Evolutionary conservation across 2,888 invertebrate species (phyloP).

Genomic region (Nebria brevicollis): DNA sequence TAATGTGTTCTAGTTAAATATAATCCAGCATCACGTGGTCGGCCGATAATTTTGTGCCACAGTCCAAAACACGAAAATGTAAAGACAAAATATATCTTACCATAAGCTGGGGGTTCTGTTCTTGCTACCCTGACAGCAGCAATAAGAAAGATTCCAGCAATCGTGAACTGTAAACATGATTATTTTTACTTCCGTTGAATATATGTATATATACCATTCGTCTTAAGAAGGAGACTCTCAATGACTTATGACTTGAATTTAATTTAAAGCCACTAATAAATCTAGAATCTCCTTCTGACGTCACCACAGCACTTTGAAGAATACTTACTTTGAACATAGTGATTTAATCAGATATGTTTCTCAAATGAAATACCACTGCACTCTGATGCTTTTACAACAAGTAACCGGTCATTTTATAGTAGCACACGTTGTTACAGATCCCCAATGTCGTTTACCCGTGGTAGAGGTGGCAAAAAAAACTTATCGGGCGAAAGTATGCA

Average conservation of each 20-base stretch:
- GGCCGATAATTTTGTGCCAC: background rate
- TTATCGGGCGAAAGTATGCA: conserved; percentile 42
- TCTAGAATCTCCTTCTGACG: background rate
- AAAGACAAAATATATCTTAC: conserved; percentile 21
- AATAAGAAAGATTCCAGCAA: conserved; percentile 26
- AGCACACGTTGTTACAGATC: conserved; percentile 18
- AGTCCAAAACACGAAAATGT: background rate
- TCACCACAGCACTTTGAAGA: background rate
- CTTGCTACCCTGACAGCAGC: conserved; percentile 12
- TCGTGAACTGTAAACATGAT: conserved; percentile 27
- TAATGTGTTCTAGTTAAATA: background rate
- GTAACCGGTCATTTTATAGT: conserved; percentile 1
- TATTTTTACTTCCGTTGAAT: background rate
- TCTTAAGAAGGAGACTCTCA: background rate
- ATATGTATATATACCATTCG: background rate
- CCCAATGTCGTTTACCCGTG: conserved; percentile 35
- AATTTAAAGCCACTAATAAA: background rate
- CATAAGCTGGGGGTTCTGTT: conserved; percentile 37
- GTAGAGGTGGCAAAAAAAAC: conserved; percentile 39
- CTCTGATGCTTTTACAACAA: conserved; percentile 31
- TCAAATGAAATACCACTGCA: conserved; percentile 36
- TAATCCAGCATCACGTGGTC: background rate
- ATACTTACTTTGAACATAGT: conserved; percentile 42
- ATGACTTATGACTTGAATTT: too few species aligned
- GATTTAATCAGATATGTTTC: conserved; percentile 16